A percentile compares a stretch with the other conserved stretches of the same genome.
These are phyloP conservation scores for Strix occidentalis DNA, from an alignment of 2,797 vertebrate genomes.

Conservation along the genomic window DNA sequence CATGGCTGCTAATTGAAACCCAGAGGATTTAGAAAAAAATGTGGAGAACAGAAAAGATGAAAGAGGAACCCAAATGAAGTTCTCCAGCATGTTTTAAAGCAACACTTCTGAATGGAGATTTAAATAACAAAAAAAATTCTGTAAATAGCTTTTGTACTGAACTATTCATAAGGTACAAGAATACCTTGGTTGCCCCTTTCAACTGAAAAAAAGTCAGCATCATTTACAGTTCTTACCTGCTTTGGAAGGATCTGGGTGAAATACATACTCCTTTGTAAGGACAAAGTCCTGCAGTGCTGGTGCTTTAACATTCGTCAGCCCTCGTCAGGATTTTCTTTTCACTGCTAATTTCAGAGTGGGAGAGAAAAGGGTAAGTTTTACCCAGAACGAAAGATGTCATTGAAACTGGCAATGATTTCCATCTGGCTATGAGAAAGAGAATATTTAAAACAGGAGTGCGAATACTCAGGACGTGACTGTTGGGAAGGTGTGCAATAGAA, in stretches of 20 bases:
- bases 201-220: neutral
- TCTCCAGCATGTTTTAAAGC: neutral
- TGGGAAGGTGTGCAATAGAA: neutral
- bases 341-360: neutral
- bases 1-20: conserved; percentile 52
- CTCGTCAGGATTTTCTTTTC: neutral
- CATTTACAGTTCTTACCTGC: neutral
- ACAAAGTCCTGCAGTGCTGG: neutral
- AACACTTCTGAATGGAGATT: neutral
- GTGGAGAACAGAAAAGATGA: conserved; percentile 32
- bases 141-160: neutral
- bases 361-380: neutral
- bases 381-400: neutral
- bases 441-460: neutral
- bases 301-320: neutral
- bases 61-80: conserved; percentile 3
- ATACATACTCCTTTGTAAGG: neutral
- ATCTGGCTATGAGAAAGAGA: neutral
- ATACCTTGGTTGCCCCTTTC: neutral
- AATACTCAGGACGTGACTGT: neutral
- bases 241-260: neutral
- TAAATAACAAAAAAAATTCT: neutral
- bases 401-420: neutral
- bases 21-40: neutral
- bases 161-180: neutral